Base-by-base conservation (phyloP, 2,888 invertebrate species). In the Drosophila incognita region DNA sequence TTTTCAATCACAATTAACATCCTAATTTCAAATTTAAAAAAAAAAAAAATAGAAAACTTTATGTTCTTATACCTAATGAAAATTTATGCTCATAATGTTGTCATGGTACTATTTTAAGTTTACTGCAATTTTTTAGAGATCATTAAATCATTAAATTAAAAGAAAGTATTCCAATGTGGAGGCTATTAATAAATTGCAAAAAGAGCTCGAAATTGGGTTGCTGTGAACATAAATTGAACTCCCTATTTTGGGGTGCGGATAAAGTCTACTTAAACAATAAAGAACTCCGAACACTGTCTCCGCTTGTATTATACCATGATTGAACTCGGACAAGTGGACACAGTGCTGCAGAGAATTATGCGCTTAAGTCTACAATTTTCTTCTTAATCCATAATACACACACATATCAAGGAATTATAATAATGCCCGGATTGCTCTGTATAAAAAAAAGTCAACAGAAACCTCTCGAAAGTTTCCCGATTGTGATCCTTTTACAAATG, bases 1-100 rank as follows among this genome's bases (percentile, higher is more conserved):
- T 29, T 69, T 76, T 73, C 24, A 80, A 75, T 78, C 82, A 81
- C 82, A 80, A 62, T 71, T 58, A 67, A 69, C 69, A 75, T 63
- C 40, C 51, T 75, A 71, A 65, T 78, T 77, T 52, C 18, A 69
- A 60, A 74, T 73, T 49, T 48, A 49, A 29, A 42, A 40, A 53
- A 54, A 54, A 40, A 42, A 10, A 35, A 24, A 38, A 18, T 53
- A 0, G 33, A 33, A 33, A 11, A 33, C 33, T 40, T 24, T 38
- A 5, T 38, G 18, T 36, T 13, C 62, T 69, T 74, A 69, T 1
- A 56, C 36, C 53, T 74, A 74, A 60, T 70, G 75, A 69, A 63
- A 67, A 48, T 21, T 18, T 70, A 58, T 59, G n/a, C 49, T 49
- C 27, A 40, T 49, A 75, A 62, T 66, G 46, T 58, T 49, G 29